A percentile compares a stretch with the other conserved stretches of the same genome.
Evolutionary conservation across 2,888 invertebrate genomes (phyloP).

Genomic region (Aphidoletes aphidimyza): DNA sequence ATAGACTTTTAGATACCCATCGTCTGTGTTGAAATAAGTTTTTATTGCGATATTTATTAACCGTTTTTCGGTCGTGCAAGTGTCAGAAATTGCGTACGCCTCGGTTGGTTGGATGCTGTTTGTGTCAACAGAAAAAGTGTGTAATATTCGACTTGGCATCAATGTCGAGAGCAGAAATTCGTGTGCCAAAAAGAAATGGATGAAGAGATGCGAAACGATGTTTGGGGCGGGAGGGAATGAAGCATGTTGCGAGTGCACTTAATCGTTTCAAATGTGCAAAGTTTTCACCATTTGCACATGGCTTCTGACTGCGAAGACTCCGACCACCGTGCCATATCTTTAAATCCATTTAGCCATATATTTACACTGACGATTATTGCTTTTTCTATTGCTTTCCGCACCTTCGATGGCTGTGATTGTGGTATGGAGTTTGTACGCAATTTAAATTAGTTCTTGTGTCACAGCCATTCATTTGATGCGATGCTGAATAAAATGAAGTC

Average conservation of each 20-base stretch:
- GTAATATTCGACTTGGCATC: conserved; percentile 4
- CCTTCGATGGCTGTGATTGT: neutral
- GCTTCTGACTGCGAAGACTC: neutral
- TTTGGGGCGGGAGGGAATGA: neutral
- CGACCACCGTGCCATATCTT: conserved; percentile 14
- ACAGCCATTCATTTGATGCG: neutral
- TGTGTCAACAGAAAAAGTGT: too few relatives aligned
- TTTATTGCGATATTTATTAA: conserved; percentile 46
- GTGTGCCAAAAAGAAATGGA: neutral
- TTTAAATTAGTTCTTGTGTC: conserved; percentile 19
- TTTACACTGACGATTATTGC: conserved; percentile 1
- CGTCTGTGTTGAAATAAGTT: conserved; percentile 39
- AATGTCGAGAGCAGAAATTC: neutral
- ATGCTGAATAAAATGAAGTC: neutral
- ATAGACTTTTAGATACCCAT: conserved; percentile 43
- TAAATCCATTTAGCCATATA: conserved; percentile 26
- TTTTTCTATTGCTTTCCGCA: conserved; percentile 9
- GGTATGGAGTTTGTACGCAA: neutral
- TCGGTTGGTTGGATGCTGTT: neutral
- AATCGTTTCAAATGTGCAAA: conserved; percentile 12
- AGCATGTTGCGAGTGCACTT: neutral
- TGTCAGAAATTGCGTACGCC: neutral
- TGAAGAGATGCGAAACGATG: too few relatives aligned
- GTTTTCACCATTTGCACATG: neutral
- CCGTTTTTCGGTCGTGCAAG: conserved; percentile 33